These are phyloP conservation scores for Trichomalopsis sarcophagae DNA, from an alignment of 1,140 invertebrate species.

Conservation along the genomic window DNA sequence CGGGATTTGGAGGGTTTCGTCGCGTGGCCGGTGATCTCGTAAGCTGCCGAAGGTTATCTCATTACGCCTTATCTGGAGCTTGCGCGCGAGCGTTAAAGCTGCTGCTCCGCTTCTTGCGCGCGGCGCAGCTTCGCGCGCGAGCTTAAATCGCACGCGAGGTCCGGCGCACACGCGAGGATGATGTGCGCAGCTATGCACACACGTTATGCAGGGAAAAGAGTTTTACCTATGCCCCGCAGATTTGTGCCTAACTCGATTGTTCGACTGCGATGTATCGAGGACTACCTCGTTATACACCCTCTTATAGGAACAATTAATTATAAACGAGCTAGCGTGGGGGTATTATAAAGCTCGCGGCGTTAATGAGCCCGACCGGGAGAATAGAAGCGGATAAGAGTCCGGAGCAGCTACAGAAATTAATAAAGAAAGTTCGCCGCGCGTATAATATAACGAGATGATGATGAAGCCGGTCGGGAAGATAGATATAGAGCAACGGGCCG, in stretches of 20 bases:
- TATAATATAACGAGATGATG: neutral
- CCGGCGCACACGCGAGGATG: neutral
- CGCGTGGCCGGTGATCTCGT: slow-evolving; percentile 73
- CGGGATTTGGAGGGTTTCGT: slow-evolving; percentile 73
- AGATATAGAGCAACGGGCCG: slow-evolving; percentile 16
- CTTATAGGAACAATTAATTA: too few relatives aligned
- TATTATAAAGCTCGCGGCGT: neutral
- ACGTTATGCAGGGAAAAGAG: too few relatives aligned
- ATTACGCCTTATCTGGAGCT: slow-evolving; percentile 72
- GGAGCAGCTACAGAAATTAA: slow-evolving; percentile 32
- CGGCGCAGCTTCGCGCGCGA: neutral
- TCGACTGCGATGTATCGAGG: neutral
- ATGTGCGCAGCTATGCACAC: neutral
- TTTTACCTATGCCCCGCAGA: neutral
- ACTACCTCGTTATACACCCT: too few relatives aligned
- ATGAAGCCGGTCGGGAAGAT: neutral
- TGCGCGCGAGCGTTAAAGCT: slow-evolving; percentile 63
- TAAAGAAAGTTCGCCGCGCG: slow-evolving; percentile 18
- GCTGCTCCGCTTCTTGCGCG: neutral
- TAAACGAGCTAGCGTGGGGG: too few relatives aligned
- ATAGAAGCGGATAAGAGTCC: neutral
- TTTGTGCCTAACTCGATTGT: slow-evolving; percentile 20
- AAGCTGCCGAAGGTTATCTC: slow-evolving; percentile 71
- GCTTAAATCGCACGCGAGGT: neutral
- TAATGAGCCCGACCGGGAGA: slow-evolving; percentile 22